Base-by-base conservation (phyloP, 2,113 vertebrate genomes). In the Tylochromis polylepis region DNA sequence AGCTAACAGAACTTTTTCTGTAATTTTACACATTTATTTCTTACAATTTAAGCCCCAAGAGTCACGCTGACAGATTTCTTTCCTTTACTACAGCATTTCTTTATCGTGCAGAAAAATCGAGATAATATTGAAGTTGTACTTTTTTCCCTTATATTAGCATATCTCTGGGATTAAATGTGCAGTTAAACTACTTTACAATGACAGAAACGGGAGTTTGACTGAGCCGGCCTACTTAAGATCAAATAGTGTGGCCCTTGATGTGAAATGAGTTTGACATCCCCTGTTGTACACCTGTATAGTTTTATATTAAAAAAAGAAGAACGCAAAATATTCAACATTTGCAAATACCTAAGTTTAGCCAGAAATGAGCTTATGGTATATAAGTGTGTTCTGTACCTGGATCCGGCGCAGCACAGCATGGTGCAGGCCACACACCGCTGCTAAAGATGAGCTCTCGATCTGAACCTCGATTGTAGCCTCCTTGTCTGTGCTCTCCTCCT, bases 381-480 rank as follows among this genome's bases (percentile, higher is more conserved):
- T 8, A 49, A 8, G 46, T 34, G 67, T 57, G 49, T 43, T 60
- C 20, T 58, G 20, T 93, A 99, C 98, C 98, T 98, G 97, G 29
- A 99, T 84, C 20, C 97, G 97, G 4, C 93, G 36, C 79, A 98
- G 49, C 31, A 98, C 86, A 0, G 98, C 97, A 1, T 98, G 97
- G 89, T 98, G 98, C 24, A 96, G 93, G 84, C 96, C 93, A 92
- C 98, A 97, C 93, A 97, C 87, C 11, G 96, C 93, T 1, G 96
- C 95, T 89, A 98, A 65, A 2, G 97, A 98, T 0, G 95, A 90
- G 94, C 98, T 97, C 88, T 98, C 95, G 81, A 99, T 93, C 60
- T 94, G 95, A 85, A 99, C 93, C 93, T 99, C 97, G 87, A 97
- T 86, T 0, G 93, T 93, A 70, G 93, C 92, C 91, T 88, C 81